Evolutionary conservation across 2,888 invertebrate species (phyloP).

Genomic region (Nomada fabriciana): DNA sequence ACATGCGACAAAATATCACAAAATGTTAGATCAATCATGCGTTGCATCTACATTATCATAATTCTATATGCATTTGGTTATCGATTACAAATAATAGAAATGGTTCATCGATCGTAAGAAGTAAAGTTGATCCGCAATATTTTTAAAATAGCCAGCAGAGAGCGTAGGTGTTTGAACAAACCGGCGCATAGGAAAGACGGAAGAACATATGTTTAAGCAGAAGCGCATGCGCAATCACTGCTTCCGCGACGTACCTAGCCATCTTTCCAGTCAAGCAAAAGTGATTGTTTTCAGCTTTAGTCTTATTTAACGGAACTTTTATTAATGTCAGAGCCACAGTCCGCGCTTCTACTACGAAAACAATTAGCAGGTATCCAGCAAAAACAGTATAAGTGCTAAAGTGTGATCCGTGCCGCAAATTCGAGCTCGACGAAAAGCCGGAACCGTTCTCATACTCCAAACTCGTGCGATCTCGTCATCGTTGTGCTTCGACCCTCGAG

Average conservation of each 20-base stretch:
- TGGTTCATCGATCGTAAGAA: constrained; percentile 27
- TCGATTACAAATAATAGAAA: constrained; percentile 14
- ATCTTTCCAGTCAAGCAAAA: constrained; percentile 89
- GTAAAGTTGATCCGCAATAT: constrained; percentile 8
- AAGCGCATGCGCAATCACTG: constrained; percentile 82
- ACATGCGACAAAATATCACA: too few relatives aligned
- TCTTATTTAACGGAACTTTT: constrained; percentile 91
- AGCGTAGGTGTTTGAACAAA: constrained; percentile 45
- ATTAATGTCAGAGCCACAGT: constrained; percentile 98
- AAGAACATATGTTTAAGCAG: constrained; percentile 83
- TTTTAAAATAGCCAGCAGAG: constrained; percentile 40
- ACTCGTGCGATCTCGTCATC: constrained; percentile 80
- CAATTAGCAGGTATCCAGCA: constrained; percentile 93
- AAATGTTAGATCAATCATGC: too few relatives aligned
- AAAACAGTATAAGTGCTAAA: constrained; percentile 64
- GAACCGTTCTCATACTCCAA: constrained; percentile 84
- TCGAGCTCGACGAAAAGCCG: constrained; percentile 68
- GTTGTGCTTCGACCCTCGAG: constrained; percentile 53
- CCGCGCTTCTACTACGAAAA: constrained; percentile 97
- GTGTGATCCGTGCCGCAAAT: constrained; percentile 55
- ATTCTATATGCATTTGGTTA: neutral
- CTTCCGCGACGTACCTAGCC: constrained; percentile 86
- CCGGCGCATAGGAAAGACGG: constrained; percentile 78
- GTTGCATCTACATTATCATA: too few relatives aligned
- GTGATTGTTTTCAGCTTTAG: constrained; percentile 90